Percentiles rank a stretch among this genome's conserved stretches.
These are phyloP conservation scores for Panthera tigris DNA, from an alignment of 2,113 vertebrate species.

Conservation along the genomic window DNA sequence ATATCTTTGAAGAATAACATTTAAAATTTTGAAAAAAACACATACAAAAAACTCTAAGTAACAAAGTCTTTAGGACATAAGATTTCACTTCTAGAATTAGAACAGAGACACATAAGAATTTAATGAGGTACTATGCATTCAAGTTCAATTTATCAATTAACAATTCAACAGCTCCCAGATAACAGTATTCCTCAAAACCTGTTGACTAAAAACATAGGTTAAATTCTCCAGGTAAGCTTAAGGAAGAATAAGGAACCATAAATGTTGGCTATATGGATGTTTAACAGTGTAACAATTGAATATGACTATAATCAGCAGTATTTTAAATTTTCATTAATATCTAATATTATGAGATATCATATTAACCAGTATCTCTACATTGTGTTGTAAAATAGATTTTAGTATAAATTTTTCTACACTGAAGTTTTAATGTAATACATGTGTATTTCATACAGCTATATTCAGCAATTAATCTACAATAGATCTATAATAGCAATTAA, in stretches of 20 bases:
- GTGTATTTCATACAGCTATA: background rate
- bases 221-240: background rate
- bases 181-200: background rate
- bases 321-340: slow-evolving; percentile 6
- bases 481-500: background rate
- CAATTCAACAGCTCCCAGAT: background rate
- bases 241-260: background rate
- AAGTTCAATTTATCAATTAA: background rate
- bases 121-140: background rate
- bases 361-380: background rate
- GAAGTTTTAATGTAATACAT: background rate
- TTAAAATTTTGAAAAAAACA: background rate
- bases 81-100: background rate
- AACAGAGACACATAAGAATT: background rate
- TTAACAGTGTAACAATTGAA: background rate
- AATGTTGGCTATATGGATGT: background rate
- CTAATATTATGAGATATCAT: background rate
- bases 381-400: background rate
- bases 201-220: background rate
- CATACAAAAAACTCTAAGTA: background rate
- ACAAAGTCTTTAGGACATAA: background rate
- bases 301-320: background rate
- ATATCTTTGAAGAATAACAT: background rate
- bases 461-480: background rate
- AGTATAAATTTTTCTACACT: background rate